A percentile compares a stretch with the other conserved stretches of the same genome.
Evolutionary conservation across 2,797 vertebrate genomes (phyloP).

Genomic region (Aphelocoma californica): DNA sequence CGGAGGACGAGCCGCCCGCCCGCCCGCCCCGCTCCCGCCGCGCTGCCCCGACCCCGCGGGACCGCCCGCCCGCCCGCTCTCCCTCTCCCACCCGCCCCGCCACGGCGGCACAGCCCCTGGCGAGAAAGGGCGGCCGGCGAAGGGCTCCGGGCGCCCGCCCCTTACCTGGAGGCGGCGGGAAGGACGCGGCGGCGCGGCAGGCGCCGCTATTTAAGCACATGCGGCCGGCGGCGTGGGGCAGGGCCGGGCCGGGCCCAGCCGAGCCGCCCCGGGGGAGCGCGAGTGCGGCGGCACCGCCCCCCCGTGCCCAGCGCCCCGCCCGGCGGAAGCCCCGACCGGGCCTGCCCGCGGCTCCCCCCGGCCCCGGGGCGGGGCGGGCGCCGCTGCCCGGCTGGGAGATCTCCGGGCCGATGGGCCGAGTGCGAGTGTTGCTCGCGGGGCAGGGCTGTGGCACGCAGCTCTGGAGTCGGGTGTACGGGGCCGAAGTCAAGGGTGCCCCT

Average conservation of each 20-base stretch:
- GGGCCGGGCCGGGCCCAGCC: fast-evolving
- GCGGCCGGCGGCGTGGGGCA: too few species aligned
- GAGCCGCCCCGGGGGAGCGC: not conserved
- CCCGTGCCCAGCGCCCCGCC: not conserved
- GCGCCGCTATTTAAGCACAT: not conserved
- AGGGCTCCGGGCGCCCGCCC: fast-evolving
- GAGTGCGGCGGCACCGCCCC: not conserved
- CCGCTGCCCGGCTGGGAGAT: too few species aligned
- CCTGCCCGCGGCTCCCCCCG: not conserved
- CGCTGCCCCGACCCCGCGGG: too few species aligned
- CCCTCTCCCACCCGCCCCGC: not conserved
- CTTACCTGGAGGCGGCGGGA: not conserved
- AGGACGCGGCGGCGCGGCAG: fast-evolving
- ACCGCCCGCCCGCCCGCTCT: too few species aligned
- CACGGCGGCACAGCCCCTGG: not conserved
- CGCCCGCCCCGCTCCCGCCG: too few species aligned
- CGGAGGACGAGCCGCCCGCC: too few species aligned
- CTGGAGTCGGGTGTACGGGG: fast-evolving
- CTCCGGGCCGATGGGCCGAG: fast-evolving
- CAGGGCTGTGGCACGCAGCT: fast-evolving
- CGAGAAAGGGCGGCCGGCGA: fast-evolving
- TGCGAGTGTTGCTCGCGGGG: fast-evolving
- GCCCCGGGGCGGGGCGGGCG: not conserved
- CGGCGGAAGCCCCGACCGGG: not conserved
- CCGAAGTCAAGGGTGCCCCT: not conserved